Evolutionary conservation across 2,888 invertebrate species (phyloP).

Genomic region (Drosophila eohydei): DNA sequence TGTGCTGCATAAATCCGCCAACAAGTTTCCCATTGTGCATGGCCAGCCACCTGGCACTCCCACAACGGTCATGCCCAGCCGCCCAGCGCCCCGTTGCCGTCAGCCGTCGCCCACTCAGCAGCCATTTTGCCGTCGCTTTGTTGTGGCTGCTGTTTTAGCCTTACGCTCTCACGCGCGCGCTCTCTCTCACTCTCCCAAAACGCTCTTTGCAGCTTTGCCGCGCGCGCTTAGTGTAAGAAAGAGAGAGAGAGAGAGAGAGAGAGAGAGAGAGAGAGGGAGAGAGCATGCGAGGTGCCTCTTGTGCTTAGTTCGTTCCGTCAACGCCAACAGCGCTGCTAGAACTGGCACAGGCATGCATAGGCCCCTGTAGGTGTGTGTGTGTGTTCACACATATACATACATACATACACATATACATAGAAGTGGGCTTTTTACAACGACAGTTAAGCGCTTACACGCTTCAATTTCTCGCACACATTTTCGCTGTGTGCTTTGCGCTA

Average conservation of each 20-base stretch:
- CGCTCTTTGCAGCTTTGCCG: conserved; percentile 7
- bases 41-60: conserved; percentile 44
- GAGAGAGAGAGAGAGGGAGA: background rate
- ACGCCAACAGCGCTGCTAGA: conserved; percentile 22
- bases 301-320: conserved; percentile 5
- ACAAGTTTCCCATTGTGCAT: conserved; percentile 81
- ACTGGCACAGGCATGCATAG: conserved; percentile 13
- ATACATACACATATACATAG: background rate
- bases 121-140: conserved; percentile 60
- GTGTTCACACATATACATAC: background rate
- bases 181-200: conserved; percentile 5
- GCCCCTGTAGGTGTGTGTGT: background rate
- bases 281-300: conserved; percentile 3
- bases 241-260: background rate
- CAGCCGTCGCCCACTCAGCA: conserved; percentile 30
- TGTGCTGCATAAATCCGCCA: conserved; percentile 77
- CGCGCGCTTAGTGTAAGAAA: background rate
- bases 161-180: conserved; percentile 29
- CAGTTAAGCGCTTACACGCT: conserved; percentile 79
- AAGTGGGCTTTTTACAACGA: conserved; percentile 59
- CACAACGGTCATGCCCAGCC: conserved; percentile 13
- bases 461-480: conserved; percentile 73
- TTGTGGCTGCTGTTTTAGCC: conserved; percentile 56
- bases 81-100: background rate
- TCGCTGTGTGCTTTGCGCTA: conserved; percentile 50